Evolutionary conservation across 2,888 invertebrate genomes (phyloP).

Genomic region (Rhingia campestris): DNA sequence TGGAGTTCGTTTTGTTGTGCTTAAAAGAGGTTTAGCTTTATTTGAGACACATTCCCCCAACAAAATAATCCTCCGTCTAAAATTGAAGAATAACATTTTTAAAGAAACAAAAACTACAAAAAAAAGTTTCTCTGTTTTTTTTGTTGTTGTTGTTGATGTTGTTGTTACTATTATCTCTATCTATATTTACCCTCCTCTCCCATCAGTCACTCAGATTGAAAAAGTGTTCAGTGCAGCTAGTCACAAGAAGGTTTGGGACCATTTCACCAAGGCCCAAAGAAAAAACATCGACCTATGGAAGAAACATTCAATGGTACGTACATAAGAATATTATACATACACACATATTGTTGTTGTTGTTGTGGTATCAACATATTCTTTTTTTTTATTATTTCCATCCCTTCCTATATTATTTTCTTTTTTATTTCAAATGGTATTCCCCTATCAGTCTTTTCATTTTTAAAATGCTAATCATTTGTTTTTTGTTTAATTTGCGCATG

Average conservation of each 20-base stretch:
- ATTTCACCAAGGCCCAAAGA: constrained; percentile 99
- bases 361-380: constrained; percentile 43
- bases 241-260: constrained; percentile 99
- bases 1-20: background rate
- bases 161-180: constrained; percentile 82
- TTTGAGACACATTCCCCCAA: constrained; percentile 28
- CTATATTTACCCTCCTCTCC: constrained; percentile 78
- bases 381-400: constrained; percentile 13
- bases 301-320: constrained; percentile 96
- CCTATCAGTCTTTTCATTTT: background rate
- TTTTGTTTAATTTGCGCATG: too few relatives aligned
- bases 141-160: constrained; percentile 78
- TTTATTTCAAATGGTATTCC: constrained; percentile 8
- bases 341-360: constrained; percentile 51
- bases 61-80: constrained; percentile 39
- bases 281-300: constrained; percentile 99
- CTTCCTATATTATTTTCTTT: constrained; percentile 14
- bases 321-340: constrained; percentile 60
- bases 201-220: constrained; percentile 98
- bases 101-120: constrained; percentile 61
- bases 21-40: constrained; percentile 24
- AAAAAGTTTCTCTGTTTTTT: constrained; percentile 68
- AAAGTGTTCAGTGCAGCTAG: constrained; percentile 97
- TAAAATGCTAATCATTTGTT: background rate
- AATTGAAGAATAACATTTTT: constrained; percentile 39